Base-by-base conservation (phyloP, 2,888 invertebrate genomes). In the Drosophila fulvimacula region DNA sequence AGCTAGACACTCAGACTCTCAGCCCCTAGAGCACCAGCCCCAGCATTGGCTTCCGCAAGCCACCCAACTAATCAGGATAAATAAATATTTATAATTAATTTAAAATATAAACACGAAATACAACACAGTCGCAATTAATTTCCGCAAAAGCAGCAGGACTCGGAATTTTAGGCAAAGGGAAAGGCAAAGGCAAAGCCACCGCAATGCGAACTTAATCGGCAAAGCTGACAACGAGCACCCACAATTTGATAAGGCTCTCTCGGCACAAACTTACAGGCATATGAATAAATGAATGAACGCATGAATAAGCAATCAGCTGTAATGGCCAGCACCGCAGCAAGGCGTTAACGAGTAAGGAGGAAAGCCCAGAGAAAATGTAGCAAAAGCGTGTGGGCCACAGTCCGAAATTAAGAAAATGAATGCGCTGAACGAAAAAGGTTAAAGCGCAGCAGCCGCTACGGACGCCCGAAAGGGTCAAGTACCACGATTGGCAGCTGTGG, bases 21-120 rank as follows among this genome's bases (percentile, higher is more conserved):
- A 42, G 13, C 34, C 32, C 42, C 34, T 32, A 7, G 32, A 7
- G 32, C 32, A 10, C 1, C 10, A 7, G 13, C n/a, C 51, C 48
- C 30, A 17, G 6, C 13, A 21, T 15, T 2, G 17, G 24, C 10
- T 27, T 32, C 36, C 58, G 38, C 21, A 46, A 32, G n/a, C 58
- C 68, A 53, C 69, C 56, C 71, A 83, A 72, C 85, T 86, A 89
- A 86, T 89, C 89, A 84, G 70, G 74, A 86, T 88, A 85, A 88
- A 89, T 89, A 86, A 86, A 86, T 86, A 86, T 86, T 86, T 89
- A 86, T 89, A 89, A 86, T 86, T 86, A 86, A 86, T 86, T 86
- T 88, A 85, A 86, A 86, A 82, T 88, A 86, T 89, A 84, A 86
- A 89, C 85, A 86, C 73, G 70, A 70, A 65, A 60, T 66, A 57